These are phyloP conservation scores for Dallia pectoralis DNA, from an alignment of 2,797 vertebrate species.

Conservation along the genomic window DNA sequence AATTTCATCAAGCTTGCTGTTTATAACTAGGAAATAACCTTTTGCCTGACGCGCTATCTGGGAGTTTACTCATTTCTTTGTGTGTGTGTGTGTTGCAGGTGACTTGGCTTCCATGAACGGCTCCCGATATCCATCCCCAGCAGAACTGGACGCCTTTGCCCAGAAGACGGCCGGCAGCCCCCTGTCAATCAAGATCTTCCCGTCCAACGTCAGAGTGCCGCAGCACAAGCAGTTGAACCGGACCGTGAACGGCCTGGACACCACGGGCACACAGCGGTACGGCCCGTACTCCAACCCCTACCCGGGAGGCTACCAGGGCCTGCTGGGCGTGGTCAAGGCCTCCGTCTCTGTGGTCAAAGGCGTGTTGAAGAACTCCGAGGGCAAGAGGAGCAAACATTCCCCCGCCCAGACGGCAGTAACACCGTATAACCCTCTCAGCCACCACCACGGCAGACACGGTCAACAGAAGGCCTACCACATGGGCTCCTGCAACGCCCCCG, in stretches of 20 bases:
- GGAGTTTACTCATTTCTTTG: background rate
- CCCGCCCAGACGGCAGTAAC: constrained; percentile 82
- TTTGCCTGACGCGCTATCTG: background rate
- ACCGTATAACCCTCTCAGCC: constrained; percentile 84
- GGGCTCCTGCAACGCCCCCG: constrained; percentile 80
- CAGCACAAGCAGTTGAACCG: constrained; percentile 96
- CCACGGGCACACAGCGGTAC: constrained; percentile 81
- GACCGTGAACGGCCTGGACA: constrained; percentile 94
- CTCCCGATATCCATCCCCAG: constrained; percentile 90
- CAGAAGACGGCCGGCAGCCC: constrained; percentile 93
- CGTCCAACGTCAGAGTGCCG: constrained; percentile 91
- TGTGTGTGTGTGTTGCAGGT: constrained; percentile 66
- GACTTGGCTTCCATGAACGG: constrained; percentile 79
- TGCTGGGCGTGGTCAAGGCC: constrained; percentile 86
- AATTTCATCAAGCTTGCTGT: background rate
- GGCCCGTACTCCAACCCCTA: constrained; percentile 84
- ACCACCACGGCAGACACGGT: constrained; percentile 80
- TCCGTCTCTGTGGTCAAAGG: constrained; percentile 69
- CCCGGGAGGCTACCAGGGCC: constrained; percentile 83
- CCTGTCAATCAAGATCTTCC: constrained; percentile 97
- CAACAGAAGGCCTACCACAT: constrained; percentile 75
- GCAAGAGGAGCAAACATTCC: constrained; percentile 90
- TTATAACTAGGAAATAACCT: background rate
- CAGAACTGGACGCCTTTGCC: constrained; percentile 94
- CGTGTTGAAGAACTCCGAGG: constrained; percentile 87